phyloP scores from a whole-genome alignment of 2,797 vertebrate species.

The Phylloscopus collybita region DNA sequence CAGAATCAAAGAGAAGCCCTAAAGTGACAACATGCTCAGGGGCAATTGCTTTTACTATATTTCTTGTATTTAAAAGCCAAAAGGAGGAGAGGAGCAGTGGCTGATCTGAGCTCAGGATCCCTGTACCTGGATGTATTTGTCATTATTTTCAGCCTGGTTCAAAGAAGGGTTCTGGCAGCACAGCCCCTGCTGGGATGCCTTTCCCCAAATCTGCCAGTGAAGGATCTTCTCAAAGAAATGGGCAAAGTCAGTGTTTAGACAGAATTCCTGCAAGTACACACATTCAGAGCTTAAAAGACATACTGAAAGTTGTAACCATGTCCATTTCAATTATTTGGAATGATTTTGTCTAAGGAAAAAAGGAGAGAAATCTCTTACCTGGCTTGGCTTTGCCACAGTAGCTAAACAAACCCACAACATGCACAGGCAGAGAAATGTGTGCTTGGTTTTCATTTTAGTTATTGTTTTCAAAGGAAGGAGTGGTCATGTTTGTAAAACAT shows the following conservation, averaged over 20 bases:
- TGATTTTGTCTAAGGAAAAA: neutral
- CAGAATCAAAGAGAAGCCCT: neutral
- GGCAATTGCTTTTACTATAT: neutral
- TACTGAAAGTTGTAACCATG: neutral
- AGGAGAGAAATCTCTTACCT: neutral
- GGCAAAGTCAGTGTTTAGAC: neutral
- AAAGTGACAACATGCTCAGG: neutral
- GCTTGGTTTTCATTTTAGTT: neutral
- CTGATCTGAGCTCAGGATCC: neutral
- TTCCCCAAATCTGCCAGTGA: neutral
- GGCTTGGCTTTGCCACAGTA: neutral
- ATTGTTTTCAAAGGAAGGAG: neutral
- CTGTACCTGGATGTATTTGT: neutral
- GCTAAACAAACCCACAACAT: neutral
- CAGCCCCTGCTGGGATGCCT: rapidly evolving
- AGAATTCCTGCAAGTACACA: neutral
- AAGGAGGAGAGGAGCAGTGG: neutral
- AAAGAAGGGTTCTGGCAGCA: neutral
- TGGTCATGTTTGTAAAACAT: neutral
- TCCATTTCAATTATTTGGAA: neutral
- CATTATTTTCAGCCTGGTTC: neutral
- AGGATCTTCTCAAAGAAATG: neutral
- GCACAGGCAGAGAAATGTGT: neutral
- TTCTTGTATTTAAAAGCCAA: neutral
- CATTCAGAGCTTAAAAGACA: neutral